Evolutionary conservation across 2,888 invertebrate genomes (phyloP), one percentile per base, ranked within the genome.

Genomic region (Hipparchia sbordonii): DNA sequence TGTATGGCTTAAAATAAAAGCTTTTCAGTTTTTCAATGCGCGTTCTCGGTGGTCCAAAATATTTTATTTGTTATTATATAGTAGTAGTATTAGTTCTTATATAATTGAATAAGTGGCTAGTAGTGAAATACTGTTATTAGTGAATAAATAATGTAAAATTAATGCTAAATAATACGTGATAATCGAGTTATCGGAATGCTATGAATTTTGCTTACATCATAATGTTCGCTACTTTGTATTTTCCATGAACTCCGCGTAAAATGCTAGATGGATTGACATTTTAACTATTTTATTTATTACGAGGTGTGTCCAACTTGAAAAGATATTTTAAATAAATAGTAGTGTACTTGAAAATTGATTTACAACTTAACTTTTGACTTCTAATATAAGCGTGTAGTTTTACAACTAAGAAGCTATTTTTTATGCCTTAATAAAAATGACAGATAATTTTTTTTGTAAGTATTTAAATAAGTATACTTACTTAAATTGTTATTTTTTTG

Each of bases 271-370:
- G 46, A 48, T 46, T 62, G 62, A 13, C 62, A 46, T 62, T 62
- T 62, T 8, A 62, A 62, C 46, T 48, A 46, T 48, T 62, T 62
- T 62, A 62, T 48, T 62, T 62, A 62, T 48, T 62, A 48, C 48
- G 4, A 62, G 62, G 62, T 46, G 39, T 39, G 33, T 39, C 10
- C 5, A 39, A 10, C 33, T 60, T 60, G 1, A 23, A 23, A 23
- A 23, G 23, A 23, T 60, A 12, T 33, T 23, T 60, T 39, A 56
- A 7, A 56, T 56, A 13, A 57, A 23, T 8, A 57, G n/a, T 13
- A n/a, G 2, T 39, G 39, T 39, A 39, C 39, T 39, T 39, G 39
- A 39, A 23, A 7, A 23, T 13, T 23, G 13, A 23, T 13, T 23
- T 23, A 13, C 13, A 13, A 56, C 23, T 13, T 56, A 56, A 56